Conservation (phyloP, 2,888 invertebrate species). For the Drosophila quinaria region DNA sequence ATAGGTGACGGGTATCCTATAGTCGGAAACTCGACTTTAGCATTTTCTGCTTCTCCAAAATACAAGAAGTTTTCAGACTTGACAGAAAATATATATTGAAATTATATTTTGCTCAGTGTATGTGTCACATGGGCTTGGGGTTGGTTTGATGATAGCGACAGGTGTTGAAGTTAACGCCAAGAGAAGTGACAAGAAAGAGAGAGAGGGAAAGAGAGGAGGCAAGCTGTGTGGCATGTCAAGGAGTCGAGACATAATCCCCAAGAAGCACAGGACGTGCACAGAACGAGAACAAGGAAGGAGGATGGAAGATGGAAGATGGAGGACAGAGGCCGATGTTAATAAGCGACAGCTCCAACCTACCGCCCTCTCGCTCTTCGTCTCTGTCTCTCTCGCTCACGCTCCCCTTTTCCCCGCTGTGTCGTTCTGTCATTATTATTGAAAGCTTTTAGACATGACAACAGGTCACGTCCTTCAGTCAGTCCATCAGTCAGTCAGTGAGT, state of each 20-base stretch:
- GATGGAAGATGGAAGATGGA: too few species aligned
- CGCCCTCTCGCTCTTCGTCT: neutral
- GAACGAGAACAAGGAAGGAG: neutral
- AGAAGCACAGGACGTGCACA: constrained; percentile 41
- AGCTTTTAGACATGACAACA: constrained; percentile 77
- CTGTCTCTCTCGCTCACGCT: neutral
- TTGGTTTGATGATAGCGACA: constrained; percentile 28
- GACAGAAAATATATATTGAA: too few species aligned
- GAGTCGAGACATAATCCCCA: constrained; percentile 59
- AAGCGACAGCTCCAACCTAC: constrained; percentile 41
- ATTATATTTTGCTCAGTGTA: neutral
- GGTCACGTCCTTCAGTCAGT: constrained; percentile 64
- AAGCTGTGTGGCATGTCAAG: constrained; percentile 14
- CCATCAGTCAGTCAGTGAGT: constrained; percentile 28
- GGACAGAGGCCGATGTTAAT: constrained; percentile 39
- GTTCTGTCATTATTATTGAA: constrained; percentile 71
- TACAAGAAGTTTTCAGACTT: too few species aligned
- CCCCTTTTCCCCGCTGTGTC: neutral
- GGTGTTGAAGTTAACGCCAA: constrained; percentile 60
- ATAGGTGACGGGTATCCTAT: too few species aligned
- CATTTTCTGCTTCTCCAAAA: too few species aligned
- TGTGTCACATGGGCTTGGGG: neutral
- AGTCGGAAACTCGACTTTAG: too few species aligned
- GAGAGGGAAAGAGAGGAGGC: neutral
- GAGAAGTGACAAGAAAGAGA: constrained; percentile 4